phyloP scores from a whole-genome alignment of 2,888 invertebrate genomes.

The Cheilosia impressa region DNA sequence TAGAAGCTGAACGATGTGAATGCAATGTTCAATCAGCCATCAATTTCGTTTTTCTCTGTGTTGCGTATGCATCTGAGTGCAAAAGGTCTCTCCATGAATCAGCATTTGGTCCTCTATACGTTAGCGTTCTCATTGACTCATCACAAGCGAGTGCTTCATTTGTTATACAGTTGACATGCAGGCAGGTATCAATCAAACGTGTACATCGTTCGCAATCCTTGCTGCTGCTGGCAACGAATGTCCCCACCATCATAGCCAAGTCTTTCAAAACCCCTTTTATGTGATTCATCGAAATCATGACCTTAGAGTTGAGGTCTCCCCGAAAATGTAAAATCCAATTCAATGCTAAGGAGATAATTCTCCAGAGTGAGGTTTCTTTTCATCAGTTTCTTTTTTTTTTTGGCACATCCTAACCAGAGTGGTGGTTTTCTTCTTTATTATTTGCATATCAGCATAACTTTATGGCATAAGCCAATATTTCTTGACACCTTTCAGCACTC shows the following conservation, averaged over 20 bases:
- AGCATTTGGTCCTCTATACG: background rate
- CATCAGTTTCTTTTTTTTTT: background rate
- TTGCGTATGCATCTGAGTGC: background rate
- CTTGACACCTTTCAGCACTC: conserved; percentile 63
- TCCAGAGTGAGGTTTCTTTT: conserved; percentile 16
- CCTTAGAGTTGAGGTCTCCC: background rate
- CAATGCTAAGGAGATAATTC: conserved; percentile 41
- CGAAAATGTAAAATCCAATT: conserved; percentile 48
- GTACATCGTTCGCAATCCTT: conserved; percentile 15
- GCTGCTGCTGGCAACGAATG: background rate
- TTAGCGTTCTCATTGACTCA: conserved; percentile 32
- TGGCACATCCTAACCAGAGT: background rate
- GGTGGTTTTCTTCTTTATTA: conserved; percentile 6
- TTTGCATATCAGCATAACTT: conserved; percentile 54
- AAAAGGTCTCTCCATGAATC: conserved; percentile 20
- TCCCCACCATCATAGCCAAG: conserved; percentile 19
- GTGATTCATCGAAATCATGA: conserved; percentile 39
- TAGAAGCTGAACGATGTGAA: conserved; percentile 37
- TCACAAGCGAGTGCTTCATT: conserved; percentile 40
- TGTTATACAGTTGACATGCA: conserved; percentile 33
- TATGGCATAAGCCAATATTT: conserved; percentile 60
- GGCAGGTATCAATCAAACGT: conserved; percentile 51
- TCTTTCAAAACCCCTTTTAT: conserved; percentile 35
- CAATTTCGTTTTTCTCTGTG: conserved; percentile 20
- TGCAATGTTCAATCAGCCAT: conserved; percentile 47